Evolutionary conservation across 2,888 invertebrate species (phyloP).

Genomic region (Cantharis rustica): DNA sequence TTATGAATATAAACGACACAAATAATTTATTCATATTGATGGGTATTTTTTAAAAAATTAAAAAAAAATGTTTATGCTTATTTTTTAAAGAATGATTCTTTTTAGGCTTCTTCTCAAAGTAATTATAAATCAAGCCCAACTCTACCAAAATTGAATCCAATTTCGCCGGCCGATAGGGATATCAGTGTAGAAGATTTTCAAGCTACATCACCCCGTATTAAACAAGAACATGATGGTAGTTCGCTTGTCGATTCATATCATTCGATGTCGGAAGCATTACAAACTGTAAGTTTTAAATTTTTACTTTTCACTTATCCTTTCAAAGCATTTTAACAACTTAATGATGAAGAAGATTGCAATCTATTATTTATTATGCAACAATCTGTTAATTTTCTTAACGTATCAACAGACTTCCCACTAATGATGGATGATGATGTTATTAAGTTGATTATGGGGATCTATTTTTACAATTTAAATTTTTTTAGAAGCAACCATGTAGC

Average conservation of each 20-base stretch:
- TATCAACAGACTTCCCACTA: neutral
- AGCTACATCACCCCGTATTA: constrained; percentile 61
- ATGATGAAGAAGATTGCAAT: neutral
- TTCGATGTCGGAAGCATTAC: constrained; percentile 56
- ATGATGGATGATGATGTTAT: neutral
- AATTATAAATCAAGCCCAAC: constrained; percentile 68
- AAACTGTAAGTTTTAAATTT: constrained; percentile 51
- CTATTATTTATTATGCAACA: neutral
- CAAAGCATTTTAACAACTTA: neutral
- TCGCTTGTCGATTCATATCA: constrained; percentile 55
- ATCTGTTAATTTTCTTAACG: neutral
- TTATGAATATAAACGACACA: too few species aligned
- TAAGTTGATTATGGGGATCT: neutral
- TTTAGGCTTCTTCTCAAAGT: constrained; percentile 65
- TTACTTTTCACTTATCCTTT: neutral
- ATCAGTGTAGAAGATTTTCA: constrained; percentile 60
- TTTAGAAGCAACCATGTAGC: neutral
- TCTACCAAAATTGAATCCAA: constrained; percentile 68
- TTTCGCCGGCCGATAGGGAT: constrained; percentile 61
- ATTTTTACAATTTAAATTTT: neutral
- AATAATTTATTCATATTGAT: too few species aligned
- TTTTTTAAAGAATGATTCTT: neutral
- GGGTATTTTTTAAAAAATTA: too few species aligned
- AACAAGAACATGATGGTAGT: constrained; percentile 64
- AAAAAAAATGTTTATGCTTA: too few species aligned